Evolutionary conservation across 2,113 vertebrate species (phyloP), one percentile per base, ranked within the genome.

Genomic region (Urocynchramus pylzowi): DNA sequence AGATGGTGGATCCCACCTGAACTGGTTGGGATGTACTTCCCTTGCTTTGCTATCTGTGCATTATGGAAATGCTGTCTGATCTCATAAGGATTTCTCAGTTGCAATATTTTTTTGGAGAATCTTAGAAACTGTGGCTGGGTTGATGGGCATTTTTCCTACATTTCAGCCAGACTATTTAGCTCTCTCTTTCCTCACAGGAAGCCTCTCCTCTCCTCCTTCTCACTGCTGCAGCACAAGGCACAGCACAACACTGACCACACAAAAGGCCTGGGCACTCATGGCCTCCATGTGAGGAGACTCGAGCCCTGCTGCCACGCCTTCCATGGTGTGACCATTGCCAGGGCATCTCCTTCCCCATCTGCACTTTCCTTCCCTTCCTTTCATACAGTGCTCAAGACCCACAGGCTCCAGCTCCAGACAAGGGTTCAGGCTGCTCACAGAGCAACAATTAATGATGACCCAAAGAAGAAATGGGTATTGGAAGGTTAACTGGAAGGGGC

Each of bases 11-110:
- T 91, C 69, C 61, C 91, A 85, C 57, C 35, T 33, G 42, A 67
- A 50, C 16, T 0, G 0, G n/a, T 3, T 20, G 27, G 63, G 45
- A 69, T 21, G 31, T 9, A 22, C 35, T 53, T 67, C 5, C 1
- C 35, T 75, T 59, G 54, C 71, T 91, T 74, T 95, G 35, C 68
- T 59, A 4, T 39, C 63, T 16, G 0, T 41, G 53, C 26, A 8
- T 70, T 78, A 63, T 9, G 20, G 64, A 78, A 87, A 61, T 19
- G 18, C 16, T 70, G 60, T 50, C 69, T 4, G 5, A 57, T 39
- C 50, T 77, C 47, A 10, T 7, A 28, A 7, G 18, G 37, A 60
- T 60, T 95, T 93, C 59, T 85, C 15, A 15, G 59, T n/a, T 63
- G n/a, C 61, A 53, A 1, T 5, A 13, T 49, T 39, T 83, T 75